Evolutionary conservation across 1,140 invertebrate species (phyloP), one percentile per base, ranked within the genome.

Genomic region (Anthonomus grandis): DNA sequence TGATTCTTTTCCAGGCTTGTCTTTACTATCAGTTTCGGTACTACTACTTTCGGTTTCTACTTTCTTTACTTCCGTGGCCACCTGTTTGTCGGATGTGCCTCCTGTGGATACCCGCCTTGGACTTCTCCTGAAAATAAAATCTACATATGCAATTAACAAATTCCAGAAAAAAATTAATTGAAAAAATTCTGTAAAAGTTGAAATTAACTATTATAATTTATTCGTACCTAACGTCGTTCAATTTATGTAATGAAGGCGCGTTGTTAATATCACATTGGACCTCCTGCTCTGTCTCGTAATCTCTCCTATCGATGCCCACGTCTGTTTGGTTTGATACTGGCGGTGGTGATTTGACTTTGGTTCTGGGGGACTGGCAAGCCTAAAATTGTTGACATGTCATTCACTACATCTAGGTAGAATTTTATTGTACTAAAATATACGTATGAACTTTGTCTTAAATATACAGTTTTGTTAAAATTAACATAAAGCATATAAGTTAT

Each of bases 1-100:
- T 44, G 58, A 38, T 41, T 57, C 44, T 46, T 42, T 41, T 39
- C 44, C 49, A n/a, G n/a, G 47, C 24, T 57, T 53, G 17, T 53
- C 48, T 41, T 41, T 57, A 31, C 57, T 48, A 21, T 68, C 63
- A 1, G 59, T 65, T 37, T 68, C 63, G 3, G 64, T 66, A 47
- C 60, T 66, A 36, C 62, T 65, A 17, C 64, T 64, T 24, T 66
- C 63, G 9, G 63, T 62, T 36, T 68, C 64, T 18, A 50, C 46
- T 54, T 60, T 64, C 25, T 56, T 59, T 2, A 12, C 18, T 23
- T 57, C 51, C 8, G 59, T 60, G 5, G 22, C 55, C n/a, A 46
- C 48, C 41, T 57, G 25, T 13, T 61, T 61, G 17, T 61, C 59
- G 6, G 21, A 17, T 13, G 22, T 59, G 18, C 12, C 38, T 19